Percentiles rank a stretch among this genome's conserved stretches.
Conservation (phyloP, 2,797 vertebrate species). For the Phoxinus dragarum region DNA sequence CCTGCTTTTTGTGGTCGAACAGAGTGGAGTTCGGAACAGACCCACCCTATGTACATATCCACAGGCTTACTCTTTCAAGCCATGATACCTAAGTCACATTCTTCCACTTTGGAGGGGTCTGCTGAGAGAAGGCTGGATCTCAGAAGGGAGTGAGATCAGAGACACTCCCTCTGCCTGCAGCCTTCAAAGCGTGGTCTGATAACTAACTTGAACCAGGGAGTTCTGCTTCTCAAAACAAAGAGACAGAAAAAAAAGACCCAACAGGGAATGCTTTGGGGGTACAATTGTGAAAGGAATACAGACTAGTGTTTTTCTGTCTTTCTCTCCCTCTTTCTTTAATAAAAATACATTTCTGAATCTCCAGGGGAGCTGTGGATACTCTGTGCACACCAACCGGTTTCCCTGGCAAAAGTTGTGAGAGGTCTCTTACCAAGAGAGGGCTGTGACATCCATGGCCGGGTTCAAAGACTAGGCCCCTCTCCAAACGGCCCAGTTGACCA, state of each 20-base stretch:
- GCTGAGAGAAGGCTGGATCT: conserved; percentile 53
- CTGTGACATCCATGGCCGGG: conserved; percentile 20
- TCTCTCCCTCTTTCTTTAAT: conserved; percentile 36
- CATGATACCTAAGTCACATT: conserved; percentile 27
- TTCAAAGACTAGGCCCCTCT: conserved; percentile 42
- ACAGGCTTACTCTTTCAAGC: conserved; percentile 6
- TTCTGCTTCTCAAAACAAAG: conserved; percentile 67
- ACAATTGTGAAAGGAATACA: conserved; percentile 59
- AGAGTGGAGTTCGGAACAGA: conserved; percentile 31
- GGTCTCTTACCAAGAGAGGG: conserved; percentile 33
- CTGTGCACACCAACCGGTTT: conserved; percentile 43
- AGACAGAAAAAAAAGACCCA: conserved; percentile 45
- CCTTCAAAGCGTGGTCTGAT: conserved; percentile 76
- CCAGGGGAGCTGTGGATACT: conserved; percentile 28
- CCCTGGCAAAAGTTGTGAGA: conserved; percentile 38
- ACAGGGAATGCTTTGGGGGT: conserved; percentile 64
- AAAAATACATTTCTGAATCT: conserved; percentile 34
- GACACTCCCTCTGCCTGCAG: conserved; percentile 68
- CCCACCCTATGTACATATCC: conserved; percentile 4
- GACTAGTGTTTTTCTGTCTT: conserved; percentile 44
- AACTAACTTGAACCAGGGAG: conserved; percentile 71
- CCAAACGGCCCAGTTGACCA: conserved; percentile 25
- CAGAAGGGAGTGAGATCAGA: conserved; percentile 76
- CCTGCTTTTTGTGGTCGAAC: conserved; percentile 24
- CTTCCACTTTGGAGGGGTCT: conserved; percentile 38